These are phyloP conservation scores for Homarus gammarus DNA, from an alignment of 2,888 invertebrate species.

Conservation along the genomic window DNA sequence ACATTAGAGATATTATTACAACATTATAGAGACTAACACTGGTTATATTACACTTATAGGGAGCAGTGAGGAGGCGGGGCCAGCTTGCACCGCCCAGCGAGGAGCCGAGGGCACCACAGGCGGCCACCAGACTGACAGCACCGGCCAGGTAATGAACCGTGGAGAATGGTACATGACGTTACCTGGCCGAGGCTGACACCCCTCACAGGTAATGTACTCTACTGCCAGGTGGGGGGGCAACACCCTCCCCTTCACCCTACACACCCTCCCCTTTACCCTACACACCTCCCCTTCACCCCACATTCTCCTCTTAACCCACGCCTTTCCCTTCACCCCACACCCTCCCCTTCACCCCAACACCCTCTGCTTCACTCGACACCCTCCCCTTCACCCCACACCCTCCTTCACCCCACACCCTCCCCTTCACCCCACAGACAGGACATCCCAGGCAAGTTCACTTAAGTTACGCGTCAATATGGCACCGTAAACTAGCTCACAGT, in stretches of 20 bases:
- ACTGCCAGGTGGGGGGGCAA: background rate
- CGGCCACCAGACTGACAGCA: constrained; percentile 3
- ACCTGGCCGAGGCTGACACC: constrained; percentile 1
- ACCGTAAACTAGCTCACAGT: too few species aligned
- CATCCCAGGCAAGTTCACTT: too few species aligned
- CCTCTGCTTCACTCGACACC: too few species aligned
- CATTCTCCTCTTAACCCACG: background rate
- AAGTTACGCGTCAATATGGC: too few species aligned
- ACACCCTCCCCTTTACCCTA: background rate
- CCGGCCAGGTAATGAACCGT: constrained; percentile 25
- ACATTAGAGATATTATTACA: background rate
- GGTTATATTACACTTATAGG: constrained; percentile 8
- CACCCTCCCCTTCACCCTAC: background rate
- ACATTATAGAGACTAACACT: background rate
- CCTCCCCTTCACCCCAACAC: background rate
- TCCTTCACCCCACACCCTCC: too few species aligned
- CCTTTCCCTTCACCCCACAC: background rate
- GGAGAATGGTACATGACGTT: constrained; percentile 32
- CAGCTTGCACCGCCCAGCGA: background rate
- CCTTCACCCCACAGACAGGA: too few species aligned
- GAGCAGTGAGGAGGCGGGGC: background rate
- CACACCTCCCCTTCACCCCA: background rate
- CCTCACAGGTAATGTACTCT: constrained; percentile 19
- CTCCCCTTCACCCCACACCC: too few species aligned
- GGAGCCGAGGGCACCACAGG: background rate